Base-by-base conservation (phyloP, 2,113 vertebrate genomes). In the Paralichthys olivaceus region DNA sequence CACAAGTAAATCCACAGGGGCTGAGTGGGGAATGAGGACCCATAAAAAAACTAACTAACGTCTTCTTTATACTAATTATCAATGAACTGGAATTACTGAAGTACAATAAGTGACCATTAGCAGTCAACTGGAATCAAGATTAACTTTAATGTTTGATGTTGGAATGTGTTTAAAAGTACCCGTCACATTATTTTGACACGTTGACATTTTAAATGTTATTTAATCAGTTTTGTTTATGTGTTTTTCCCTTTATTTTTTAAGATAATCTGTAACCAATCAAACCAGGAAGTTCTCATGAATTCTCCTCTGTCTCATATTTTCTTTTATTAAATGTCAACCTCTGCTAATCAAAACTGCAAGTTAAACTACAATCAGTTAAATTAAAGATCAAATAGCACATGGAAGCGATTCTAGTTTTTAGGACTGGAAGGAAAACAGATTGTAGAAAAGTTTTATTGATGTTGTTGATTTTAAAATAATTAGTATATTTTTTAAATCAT, bases 1-100 rank as follows among this genome's bases (percentile, higher is more conserved):
- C 64, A 75, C 71, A 77, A 77, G 75, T 40, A 49, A 28, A 22
- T 68, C 45, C 72, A 58, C 13, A 19, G 20, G 45, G 65, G 28
- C 63, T 64, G 49, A 74, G 79, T 20, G 59, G 62, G 32, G 32
- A 71, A 9, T 0, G 7, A 6, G 32, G 62, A 43, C 19, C 47
- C 23, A 40, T 13, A 70, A 15, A 34, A 74, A 75, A 70, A 57
- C 3, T 5, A 63, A 11, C 32, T 34, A 61, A 51, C 1, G 1
- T 64, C 25, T 37, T 34, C 9, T 49, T 47, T n/a, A 15, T 53
- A 6, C 45, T 22, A 17, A 37, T 17, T 53, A 49, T 58, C 34
- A 28, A 23, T 53, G 14, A 63, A 20, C 32, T 3, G 7, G 15
- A 64, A 23, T 55, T 1, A 37, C 3, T 45, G 2, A 37, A 14